Evolutionary conservation across 2,888 invertebrate genomes (phyloP), one percentile per base, ranked within the genome.

Genomic region (Parascotia fuliginaria): DNA sequence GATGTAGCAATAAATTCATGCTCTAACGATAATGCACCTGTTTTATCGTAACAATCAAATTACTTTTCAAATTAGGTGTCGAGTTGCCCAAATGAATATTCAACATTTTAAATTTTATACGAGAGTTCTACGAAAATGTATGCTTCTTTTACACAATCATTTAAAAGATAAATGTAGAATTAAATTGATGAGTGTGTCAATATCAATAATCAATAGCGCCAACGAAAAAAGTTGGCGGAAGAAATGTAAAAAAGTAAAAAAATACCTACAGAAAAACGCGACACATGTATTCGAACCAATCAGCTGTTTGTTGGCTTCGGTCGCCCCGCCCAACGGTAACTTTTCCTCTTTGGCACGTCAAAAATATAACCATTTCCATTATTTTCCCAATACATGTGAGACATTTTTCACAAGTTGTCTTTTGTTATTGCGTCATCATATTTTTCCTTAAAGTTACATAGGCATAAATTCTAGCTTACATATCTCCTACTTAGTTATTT

Each of bases 211-310:
- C 60, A 55, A 66, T 66, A 55, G 29, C 47, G 51, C 40, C 22
- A 29, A 51, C 50, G 48, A 60, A 65, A 65, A 66, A 66, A 64
- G 58, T 60, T 64, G 45, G 12, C n/a, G 29, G 50, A 66, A 60
- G 55, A 65, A 66, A 60, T 49, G 39, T 57, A 60, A 49, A 79
- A 79, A 81, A 72, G 60, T 67, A 50, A 69, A 75, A 81, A 77
- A 85, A 87, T 89, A 87, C 87, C 87, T 89, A 91, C 88, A 73
- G 81, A 87, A 89, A 88, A 89, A 85, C 79, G 82, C 81, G 83
- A 85, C 89, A 85, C 86, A 86, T 81, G 82, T 83, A 79, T 75
- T 70, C 67, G 83, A 83, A 81, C 91, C 91, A 91, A 91, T 91
- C 89, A 87, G 88, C 87, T 87, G 89, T 83, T 87, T 76, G 87